Percentiles rank a stretch among this genome's conserved stretches.
phyloP scores from a whole-genome alignment of 2,113 vertebrate genomes.

The Dolichotis patagonum region DNA sequence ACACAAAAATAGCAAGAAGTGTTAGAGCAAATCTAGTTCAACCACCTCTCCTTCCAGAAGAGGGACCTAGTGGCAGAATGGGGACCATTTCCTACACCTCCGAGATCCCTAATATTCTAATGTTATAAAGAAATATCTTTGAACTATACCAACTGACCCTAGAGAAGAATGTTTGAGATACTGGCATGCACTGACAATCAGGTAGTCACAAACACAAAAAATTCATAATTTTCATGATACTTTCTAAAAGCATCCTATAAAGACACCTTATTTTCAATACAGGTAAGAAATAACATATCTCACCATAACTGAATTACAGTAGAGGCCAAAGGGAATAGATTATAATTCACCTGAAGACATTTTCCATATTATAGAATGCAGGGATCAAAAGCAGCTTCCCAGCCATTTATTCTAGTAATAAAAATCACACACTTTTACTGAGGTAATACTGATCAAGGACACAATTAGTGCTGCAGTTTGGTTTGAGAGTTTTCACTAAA shows the following conservation, averaged over 20 bases:
- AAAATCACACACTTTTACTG: not conserved
- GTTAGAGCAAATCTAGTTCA: not conserved
- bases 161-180: not conserved
- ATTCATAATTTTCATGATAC: not conserved
- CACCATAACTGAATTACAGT: not conserved
- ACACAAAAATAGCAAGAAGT: not conserved
- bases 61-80: not conserved
- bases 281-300: not conserved
- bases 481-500: not conserved
- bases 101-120: not conserved
- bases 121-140: not conserved
- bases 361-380: not conserved
- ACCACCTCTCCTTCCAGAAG: not conserved
- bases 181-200: not conserved
- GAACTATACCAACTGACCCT: not conserved
- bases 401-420: not conserved
- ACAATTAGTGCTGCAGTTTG: not conserved
- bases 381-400: not conserved
- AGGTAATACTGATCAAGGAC: not conserved
- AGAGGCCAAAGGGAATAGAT: not conserved
- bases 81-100: not conserved
- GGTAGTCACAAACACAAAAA: not conserved
- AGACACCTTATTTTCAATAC: constrained; percentile 10
- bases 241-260: not conserved
- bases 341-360: not conserved